phyloP scores from a whole-genome alignment of 2,113 vertebrate genomes.

The Chelonoidis abingdonii region DNA sequence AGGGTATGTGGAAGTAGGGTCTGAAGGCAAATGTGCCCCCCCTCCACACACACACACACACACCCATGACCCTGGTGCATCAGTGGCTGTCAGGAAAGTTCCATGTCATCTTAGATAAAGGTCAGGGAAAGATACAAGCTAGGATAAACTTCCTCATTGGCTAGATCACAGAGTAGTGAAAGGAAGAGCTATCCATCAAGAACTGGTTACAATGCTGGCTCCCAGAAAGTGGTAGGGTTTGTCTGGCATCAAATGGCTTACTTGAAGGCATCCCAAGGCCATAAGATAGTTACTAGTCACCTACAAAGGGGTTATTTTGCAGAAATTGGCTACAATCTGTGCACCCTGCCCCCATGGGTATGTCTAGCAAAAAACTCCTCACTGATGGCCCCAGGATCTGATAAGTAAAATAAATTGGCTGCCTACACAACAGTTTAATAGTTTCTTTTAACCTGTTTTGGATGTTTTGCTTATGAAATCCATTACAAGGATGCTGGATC shows the following conservation, averaged over 20 bases:
- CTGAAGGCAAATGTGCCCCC: background rate
- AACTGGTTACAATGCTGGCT: background rate
- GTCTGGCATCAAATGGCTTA: background rate
- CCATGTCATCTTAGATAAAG: background rate
- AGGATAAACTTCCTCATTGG: background rate
- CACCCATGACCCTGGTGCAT: accelerated
- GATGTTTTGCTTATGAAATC: background rate
- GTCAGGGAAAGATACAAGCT: constrained; percentile 9
- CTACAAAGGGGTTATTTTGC: background rate
- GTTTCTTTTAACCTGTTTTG: background rate
- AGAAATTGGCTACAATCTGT: background rate
- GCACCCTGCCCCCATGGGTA: background rate
- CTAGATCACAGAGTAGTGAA: constrained; percentile 5
- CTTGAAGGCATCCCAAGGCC: background rate
- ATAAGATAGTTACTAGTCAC: background rate
- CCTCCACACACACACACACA: no score
- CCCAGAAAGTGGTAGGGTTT: background rate
- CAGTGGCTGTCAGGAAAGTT: background rate
- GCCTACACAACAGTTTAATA: background rate
- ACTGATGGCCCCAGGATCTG: background rate
- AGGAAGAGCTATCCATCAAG: background rate
- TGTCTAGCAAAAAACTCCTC: background rate
- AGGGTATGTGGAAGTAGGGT: background rate
- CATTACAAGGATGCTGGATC: background rate
- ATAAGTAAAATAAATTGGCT: background rate